Conservation (phyloP, 1,140 invertebrate species). For the Laodelphax striatellus region DNA sequence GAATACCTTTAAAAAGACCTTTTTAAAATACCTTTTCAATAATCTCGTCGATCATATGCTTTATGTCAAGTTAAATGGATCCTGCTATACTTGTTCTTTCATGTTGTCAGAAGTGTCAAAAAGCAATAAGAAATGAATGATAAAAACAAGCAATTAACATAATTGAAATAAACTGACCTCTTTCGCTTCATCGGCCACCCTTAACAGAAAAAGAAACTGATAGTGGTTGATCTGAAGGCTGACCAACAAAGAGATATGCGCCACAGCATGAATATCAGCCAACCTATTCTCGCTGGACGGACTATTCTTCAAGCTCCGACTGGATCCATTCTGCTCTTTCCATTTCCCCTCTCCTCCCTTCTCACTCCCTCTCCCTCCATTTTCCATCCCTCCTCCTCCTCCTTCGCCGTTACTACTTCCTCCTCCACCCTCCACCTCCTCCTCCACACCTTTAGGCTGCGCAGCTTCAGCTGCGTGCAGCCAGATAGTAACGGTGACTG, state of each 20-base stretch:
- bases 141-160: too few species aligned
- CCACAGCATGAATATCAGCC: constrained; percentile 54
- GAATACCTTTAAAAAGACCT: too few species aligned
- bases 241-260: constrained; percentile 62
- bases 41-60: too few species aligned
- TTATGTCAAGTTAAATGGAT: too few species aligned
- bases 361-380: too few species aligned
- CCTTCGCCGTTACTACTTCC: too few species aligned
- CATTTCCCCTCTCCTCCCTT: neutral
- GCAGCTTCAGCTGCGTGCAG: constrained; percentile 31
- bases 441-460: neutral
- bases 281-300: neutral
- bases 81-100: too few species aligned
- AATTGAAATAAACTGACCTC: constrained; percentile 27
- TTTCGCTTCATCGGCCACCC: constrained; percentile 65
- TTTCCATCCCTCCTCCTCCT: too few species aligned
- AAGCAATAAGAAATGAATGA: too few species aligned
- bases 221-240: constrained; percentile 86
- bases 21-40: too few species aligned
- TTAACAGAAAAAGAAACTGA: constrained; percentile 78
- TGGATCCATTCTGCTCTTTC: neutral
- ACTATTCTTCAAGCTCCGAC: neutral
- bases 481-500: constrained; percentile 81
- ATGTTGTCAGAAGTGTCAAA: too few species aligned
- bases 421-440: neutral